phyloP scores from a whole-genome alignment of 2,113 vertebrate species.

The Pelusios castaneus region DNA sequence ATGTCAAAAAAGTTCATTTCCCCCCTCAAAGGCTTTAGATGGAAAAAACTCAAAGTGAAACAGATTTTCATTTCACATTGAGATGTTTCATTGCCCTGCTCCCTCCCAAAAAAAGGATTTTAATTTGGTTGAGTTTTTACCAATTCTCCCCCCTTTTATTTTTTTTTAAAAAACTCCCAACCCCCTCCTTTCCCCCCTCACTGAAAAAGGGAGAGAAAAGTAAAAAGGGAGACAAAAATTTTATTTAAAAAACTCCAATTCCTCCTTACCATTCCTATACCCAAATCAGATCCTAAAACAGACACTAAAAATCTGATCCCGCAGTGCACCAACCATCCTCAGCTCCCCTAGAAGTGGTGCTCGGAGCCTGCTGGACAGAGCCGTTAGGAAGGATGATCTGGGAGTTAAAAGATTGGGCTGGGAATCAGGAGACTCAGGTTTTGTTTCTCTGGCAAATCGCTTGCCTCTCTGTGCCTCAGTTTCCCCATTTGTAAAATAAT shows the following conservation, averaged over 20 bases:
- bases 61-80: background rate
- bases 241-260: background rate
- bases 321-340: background rate
- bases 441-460: background rate
- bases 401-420: background rate
- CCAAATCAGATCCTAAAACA: background rate
- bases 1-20: background rate
- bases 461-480: background rate
- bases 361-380: background rate
- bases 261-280: background rate
- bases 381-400: background rate
- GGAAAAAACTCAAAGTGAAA: background rate
- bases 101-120: background rate
- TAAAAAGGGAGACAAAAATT: background rate
- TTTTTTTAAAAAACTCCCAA: too few relatives aligned
- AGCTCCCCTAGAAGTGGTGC: background rate
- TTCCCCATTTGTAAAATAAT: background rate
- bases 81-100: background rate
- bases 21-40: background rate
- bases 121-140: accelerated
- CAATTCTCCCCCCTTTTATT: too few relatives aligned
- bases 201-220: background rate
- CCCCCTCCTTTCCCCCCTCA: accelerated
- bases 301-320: background rate
- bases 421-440: background rate